These are phyloP conservation scores for Lasioglossum figueresi DNA, from an alignment of 2,888 invertebrate genomes.

Conservation along the genomic window DNA sequence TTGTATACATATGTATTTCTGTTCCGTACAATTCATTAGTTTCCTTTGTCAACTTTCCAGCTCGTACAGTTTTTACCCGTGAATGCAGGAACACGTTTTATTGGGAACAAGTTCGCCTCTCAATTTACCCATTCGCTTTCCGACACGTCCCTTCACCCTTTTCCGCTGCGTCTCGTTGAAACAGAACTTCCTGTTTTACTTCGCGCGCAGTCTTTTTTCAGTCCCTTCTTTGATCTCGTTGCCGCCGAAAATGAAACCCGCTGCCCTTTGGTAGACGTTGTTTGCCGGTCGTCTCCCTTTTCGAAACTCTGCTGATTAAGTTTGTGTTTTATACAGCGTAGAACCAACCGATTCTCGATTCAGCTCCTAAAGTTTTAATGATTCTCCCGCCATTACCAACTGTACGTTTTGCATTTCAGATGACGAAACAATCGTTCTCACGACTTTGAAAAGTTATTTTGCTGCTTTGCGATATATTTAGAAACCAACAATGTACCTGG, in stretches of 20 bases:
- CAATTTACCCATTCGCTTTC: conserved; percentile 9
- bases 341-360: not conserved
- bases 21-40: not conserved
- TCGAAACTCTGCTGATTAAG: not conserved
- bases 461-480: no score
- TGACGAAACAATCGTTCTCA: not conserved
- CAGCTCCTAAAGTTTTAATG: not conserved
- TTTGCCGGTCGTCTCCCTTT: not conserved
- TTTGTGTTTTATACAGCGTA: not conserved
- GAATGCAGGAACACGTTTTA: not conserved
- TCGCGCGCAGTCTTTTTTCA: conserved; percentile 26
- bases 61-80: not conserved
- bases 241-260: conserved; percentile 27
- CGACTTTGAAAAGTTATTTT: not conserved
- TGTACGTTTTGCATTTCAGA: not conserved
- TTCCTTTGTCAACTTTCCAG: not conserved
- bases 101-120: not conserved
- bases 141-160: not conserved
- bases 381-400: not conserved
- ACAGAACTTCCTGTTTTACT: conserved; percentile 42
- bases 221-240: conserved; percentile 35
- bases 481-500: no score
- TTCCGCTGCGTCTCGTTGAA: not conserved
- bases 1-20: not conserved
- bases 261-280: not conserved